These are phyloP conservation scores for Crypturellus undulatus DNA, from an alignment of 2,113 vertebrate genomes.

Conservation along the genomic window DNA sequence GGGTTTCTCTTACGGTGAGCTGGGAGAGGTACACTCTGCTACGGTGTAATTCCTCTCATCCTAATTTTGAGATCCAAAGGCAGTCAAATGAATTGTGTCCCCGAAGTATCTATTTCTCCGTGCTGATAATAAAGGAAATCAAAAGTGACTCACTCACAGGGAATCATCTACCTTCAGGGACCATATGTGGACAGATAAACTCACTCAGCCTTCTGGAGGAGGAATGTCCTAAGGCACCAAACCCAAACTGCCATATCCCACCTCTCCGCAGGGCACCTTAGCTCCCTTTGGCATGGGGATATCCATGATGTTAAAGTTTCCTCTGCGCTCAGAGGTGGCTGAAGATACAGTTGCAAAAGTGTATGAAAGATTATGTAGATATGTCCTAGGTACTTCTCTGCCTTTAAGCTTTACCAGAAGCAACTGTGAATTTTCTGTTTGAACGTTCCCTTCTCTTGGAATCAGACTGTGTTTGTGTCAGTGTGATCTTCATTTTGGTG, in stretches of 20 bases:
- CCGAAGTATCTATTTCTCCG: conserved; percentile 9
- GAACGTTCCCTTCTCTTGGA: not conserved
- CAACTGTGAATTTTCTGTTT: not conserved
- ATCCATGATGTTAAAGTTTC: not conserved
- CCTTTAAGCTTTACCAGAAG: not conserved
- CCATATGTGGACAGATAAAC: not conserved
- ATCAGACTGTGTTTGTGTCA: not conserved
- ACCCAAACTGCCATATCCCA: not conserved
- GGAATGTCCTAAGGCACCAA: not conserved
- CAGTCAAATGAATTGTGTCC: not conserved
- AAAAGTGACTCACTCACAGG: conserved; percentile 5
- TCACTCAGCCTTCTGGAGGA: not conserved
- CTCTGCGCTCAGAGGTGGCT: not conserved
- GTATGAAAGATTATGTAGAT: not conserved
- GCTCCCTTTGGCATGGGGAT: not conserved
- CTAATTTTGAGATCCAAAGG: conserved; percentile 13
- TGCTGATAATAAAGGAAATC: conserved; percentile 20
- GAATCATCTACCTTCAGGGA: not conserved
- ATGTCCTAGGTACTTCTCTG: not conserved
- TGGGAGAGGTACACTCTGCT: not conserved
- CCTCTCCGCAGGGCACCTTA: not conserved
- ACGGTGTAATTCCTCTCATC: not conserved
- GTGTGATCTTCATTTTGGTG: not conserved
- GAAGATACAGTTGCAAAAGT: not conserved
- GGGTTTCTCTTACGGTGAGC: not conserved